phyloP scores from a whole-genome alignment of 2,888 invertebrate species.

The Apotomis capreana region DNA sequence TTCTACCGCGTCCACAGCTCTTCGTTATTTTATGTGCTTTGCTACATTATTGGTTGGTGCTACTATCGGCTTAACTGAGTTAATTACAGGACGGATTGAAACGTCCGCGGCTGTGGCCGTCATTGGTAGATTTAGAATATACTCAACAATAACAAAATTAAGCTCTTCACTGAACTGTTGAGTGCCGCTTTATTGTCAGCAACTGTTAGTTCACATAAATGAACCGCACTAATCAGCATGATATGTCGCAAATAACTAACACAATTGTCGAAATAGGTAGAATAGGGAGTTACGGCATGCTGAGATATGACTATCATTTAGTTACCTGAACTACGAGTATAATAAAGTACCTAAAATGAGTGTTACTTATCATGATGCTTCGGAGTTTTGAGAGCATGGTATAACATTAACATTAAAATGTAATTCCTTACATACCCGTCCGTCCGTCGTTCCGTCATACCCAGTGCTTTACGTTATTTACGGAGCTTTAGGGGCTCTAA shows the following conservation, averaged over 20 bases:
- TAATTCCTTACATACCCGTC: no score
- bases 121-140: slow-evolving; percentile 31
- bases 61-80: slow-evolving; percentile 64
- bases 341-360: no score
- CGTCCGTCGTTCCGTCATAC: no score
- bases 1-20: not conserved
- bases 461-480: no score
- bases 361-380: no score
- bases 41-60: slow-evolving; percentile 41
- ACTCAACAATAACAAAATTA: slow-evolving; percentile 4
- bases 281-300: no score
- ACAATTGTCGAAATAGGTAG: not conserved
- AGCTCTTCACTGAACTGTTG: not conserved
- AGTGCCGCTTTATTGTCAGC: not conserved
- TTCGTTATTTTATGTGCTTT: slow-evolving; percentile 52
- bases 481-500: no score
- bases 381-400: no score
- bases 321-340: no score
- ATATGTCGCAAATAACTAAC: not conserved
- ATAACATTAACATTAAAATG: no score
- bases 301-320: no score
- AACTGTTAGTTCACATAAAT: not conserved
- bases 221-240: not conserved
- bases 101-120: slow-evolving; percentile 46
- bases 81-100: slow-evolving; percentile 63